These are phyloP conservation scores for Mystacornis crossleyi DNA, from an alignment of 2,113 vertebrate species.

Conservation along the genomic window DNA sequence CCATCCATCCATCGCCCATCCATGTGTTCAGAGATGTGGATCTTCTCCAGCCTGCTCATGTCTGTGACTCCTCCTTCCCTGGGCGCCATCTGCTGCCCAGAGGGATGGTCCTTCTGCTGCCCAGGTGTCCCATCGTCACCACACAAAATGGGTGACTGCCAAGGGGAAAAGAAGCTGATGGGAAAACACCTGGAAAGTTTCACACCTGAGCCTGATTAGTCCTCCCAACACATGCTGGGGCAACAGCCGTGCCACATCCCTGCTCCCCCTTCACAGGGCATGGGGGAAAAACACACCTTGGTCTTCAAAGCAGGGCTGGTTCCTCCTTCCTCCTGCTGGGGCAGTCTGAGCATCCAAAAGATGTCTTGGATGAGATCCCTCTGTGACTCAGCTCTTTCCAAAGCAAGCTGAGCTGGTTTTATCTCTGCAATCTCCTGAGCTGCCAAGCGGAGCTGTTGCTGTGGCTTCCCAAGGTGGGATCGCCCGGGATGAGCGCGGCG, in stretches of 20 bases:
- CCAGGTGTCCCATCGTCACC: rapidly evolving
- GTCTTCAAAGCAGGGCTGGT: not conserved
- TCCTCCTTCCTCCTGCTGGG: not conserved
- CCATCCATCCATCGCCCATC: not conserved
- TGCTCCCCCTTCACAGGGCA: too few relatives aligned
- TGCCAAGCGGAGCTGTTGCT: rapidly evolving
- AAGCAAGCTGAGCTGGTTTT: not conserved
- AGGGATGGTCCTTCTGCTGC: not conserved
- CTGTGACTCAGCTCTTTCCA: not conserved
- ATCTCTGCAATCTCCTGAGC: not conserved
- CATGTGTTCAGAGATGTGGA: not conserved
- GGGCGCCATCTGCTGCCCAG: not conserved
- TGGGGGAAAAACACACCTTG: rapidly evolving
- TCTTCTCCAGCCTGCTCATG: not conserved
- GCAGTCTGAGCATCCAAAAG: not conserved
- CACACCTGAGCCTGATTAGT: rapidly evolving
- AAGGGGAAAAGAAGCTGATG: not conserved
- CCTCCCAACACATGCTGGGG: rapidly evolving
- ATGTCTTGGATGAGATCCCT: not conserved
- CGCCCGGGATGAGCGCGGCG: rapidly evolving
- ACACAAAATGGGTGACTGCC: rapidly evolving
- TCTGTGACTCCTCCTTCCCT: not conserved
- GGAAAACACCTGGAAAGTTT: not conserved
- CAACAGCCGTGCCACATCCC: not conserved
- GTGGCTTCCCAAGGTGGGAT: not conserved